Conservation (phyloP, 2,113 vertebrate species). For the Megalops atlanticus region DNA sequence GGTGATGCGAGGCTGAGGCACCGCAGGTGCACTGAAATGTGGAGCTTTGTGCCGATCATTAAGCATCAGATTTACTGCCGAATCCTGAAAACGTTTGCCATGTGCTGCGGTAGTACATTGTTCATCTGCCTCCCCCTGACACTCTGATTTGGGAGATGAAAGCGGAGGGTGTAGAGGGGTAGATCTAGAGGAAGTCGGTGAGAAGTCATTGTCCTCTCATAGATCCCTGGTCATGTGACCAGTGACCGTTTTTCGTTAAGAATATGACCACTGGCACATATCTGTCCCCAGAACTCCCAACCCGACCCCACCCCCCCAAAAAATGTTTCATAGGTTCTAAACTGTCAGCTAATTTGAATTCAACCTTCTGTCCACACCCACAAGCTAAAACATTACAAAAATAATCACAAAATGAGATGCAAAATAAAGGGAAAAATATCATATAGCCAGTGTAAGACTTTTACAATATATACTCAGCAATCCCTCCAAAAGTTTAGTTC, state of each 20-base stretch:
- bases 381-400: slow-evolving; percentile 18
- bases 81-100: neutral
- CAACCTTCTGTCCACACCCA: neutral
- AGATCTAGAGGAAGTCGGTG: neutral
- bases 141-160: slow-evolving; percentile 6
- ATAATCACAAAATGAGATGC: slow-evolving; percentile 1
- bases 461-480: slow-evolving; percentile 31
- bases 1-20: neutral
- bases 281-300: neutral
- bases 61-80: neutral
- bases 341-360: slow-evolving; percentile 2
- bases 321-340: too few species aligned
- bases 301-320: neutral
- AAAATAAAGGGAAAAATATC: slow-evolving; percentile 1
- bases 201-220: neutral
- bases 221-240: neutral
- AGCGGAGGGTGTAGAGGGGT: too few species aligned
- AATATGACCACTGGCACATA: neutral
- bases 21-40: neutral
- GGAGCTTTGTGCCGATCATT: neutral
- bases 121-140: neutral
- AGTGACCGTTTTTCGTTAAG: neutral
- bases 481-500: neutral
- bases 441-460: slow-evolving; percentile 39
- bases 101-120: neutral